These are phyloP conservation scores for Cephus pygmeus DNA, from an alignment of 2,888 invertebrate species.

Conservation along the genomic window DNA sequence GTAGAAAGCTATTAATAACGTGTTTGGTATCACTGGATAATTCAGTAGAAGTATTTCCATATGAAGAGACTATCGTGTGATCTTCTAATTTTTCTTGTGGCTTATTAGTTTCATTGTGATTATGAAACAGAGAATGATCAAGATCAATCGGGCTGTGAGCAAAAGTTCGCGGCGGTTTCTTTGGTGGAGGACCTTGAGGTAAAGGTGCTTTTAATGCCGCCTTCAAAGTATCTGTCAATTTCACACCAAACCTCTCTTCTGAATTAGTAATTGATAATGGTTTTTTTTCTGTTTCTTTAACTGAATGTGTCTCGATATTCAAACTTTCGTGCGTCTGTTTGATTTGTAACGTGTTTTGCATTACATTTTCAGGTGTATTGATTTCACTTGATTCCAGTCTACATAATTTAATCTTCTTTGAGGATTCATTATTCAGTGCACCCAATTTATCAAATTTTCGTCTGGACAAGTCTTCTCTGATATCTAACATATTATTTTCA, in stretches of 20 bases:
- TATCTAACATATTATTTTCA: conserved; percentile 21
- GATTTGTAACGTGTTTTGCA: too few species aligned
- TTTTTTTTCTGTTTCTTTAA: conserved; percentile 1
- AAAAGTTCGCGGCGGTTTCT: conserved; percentile 80
- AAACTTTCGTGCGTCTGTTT: too few species aligned
- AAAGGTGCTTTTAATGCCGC: conserved; percentile 76
- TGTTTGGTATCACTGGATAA: neutral
- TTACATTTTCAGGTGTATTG: neutral
- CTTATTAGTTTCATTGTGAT: conserved; percentile 17
- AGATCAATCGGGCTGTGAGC: conserved; percentile 55
- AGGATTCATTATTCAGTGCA: conserved; percentile 9
- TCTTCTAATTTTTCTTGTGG: conserved; percentile 10
- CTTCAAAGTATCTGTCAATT: conserved; percentile 72
- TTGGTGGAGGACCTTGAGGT: conserved; percentile 78
- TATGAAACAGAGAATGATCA: conserved; percentile 15
- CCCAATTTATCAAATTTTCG: conserved; percentile 18
- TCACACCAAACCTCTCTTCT: conserved; percentile 29
- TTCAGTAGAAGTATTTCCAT: neutral
- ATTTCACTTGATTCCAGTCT: neutral
- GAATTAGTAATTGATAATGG: conserved; percentile 1
- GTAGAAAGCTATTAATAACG: conserved; percentile 7
- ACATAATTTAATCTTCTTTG: conserved; percentile 3
- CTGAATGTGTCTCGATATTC: neutral
- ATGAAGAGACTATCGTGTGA: neutral
- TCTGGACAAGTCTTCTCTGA: conserved; percentile 33